These are phyloP conservation scores for Holacanthus passer DNA, from an alignment of 2,113 vertebrate genomes.

Conservation along the genomic window DNA sequence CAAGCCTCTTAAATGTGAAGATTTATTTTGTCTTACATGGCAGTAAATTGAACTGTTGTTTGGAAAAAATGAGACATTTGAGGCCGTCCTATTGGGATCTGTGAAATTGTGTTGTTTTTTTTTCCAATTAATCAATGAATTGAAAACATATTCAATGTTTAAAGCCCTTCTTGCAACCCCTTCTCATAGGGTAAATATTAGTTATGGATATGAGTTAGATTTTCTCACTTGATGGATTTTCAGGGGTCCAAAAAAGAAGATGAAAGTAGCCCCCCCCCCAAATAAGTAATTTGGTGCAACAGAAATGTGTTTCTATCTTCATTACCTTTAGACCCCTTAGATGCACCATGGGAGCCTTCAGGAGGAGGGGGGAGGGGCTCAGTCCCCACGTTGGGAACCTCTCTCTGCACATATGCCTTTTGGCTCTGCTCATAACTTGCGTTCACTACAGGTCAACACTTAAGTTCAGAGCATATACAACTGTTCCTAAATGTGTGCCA, in stretches of 20 bases:
- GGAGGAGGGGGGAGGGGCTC: not conserved
- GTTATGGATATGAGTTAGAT: not conserved
- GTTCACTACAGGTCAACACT: conserved; percentile 33
- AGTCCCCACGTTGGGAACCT: not conserved
- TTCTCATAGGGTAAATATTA: not conserved
- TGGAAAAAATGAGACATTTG: not conserved
- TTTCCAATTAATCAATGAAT: too few relatives aligned
- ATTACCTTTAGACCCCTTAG: not conserved
- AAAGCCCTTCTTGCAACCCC: not conserved
- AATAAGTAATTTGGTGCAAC: not conserved
- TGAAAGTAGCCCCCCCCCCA: too few relatives aligned
- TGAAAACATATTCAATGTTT: not conserved
- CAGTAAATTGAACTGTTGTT: too few relatives aligned
- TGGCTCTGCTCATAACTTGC: conserved; percentile 38
- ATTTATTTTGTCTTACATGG: too few relatives aligned
- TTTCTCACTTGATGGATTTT: conserved; percentile 4
- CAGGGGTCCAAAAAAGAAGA: not conserved
- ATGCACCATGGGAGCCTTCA: not conserved
- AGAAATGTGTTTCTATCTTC: not conserved
- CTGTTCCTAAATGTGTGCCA: conserved; percentile 36
- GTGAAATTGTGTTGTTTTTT: not conserved
- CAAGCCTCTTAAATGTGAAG: too few relatives aligned
- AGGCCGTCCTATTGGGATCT: not conserved
- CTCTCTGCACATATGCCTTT: not conserved
- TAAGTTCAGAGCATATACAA: conserved; percentile 29